Evolutionary conservation across 2,888 invertebrate genomes (phyloP), one percentile per base, ranked within the genome.

Genomic region (Monochamus alternatus): DNA sequence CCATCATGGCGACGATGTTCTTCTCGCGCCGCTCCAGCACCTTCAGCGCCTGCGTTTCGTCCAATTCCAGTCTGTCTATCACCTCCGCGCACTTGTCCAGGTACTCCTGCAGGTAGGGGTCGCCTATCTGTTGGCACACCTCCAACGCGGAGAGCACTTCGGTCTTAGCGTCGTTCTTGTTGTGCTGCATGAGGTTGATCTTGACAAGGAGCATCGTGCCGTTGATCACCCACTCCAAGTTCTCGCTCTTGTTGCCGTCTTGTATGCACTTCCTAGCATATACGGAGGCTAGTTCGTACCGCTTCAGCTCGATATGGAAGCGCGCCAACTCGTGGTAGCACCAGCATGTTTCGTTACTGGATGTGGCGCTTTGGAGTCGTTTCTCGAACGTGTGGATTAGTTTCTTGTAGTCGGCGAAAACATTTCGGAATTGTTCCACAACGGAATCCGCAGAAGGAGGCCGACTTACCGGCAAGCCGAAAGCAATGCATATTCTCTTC

Each of bases 91-190:
- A 86, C 83, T 81, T 82, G 9, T 84, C 76, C 58, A 89, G 76
- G 73, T 86, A 88, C 47, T 89, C 86, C 0, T 83, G 69, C 44
- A 90, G 82, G 52, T 83, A 84, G 14, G 84, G 78, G 74, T 90
- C 86, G 1, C 85, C 82, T 31, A 90, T 81, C 55, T 84, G 83
- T 31, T 83, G 85, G 0, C 90, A 88, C 8, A 86, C 79, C 22
- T 86, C 83, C 10, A 85, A 78, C 0, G 86, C 86, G 30, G 82
- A 80, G 3, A 80, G 75, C 9, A 87, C 76, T 74, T 88, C 89
- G 9, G 87, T 87, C 71, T 87, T 88, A 0, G 91, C 90, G 76
- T 91, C 91, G 77, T 89, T 90, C 55, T 88, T 88, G 65, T 90
- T 90, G 76, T 88, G 86, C 80, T 90, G 89, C 32, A 82, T 81